phyloP scores from a whole-genome alignment of 2,888 invertebrate genomes.

The Parasteatoda lunata region DNA sequence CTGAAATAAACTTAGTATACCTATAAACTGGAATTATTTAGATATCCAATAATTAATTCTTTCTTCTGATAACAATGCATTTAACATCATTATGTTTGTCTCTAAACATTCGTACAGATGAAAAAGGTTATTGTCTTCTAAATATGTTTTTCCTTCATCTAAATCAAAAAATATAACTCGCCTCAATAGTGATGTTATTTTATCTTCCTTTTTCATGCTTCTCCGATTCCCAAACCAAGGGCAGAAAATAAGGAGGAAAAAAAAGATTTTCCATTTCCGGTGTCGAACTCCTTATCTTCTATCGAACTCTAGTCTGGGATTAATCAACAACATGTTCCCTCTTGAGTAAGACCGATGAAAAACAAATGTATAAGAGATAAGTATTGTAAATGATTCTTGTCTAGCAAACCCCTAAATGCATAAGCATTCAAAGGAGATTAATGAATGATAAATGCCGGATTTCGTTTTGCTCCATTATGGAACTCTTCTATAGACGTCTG shows the following conservation, averaged over 20 bases:
- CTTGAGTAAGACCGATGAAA: background rate
- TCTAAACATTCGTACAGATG: no score
- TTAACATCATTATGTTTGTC: no score
- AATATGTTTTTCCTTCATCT: no score
- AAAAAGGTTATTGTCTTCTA: no score
- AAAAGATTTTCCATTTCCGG: background rate
- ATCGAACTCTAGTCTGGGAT: background rate
- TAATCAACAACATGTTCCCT: background rate
- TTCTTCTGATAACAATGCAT: no score
- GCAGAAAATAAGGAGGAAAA: background rate
- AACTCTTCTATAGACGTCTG: no score
- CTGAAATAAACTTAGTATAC: no score
- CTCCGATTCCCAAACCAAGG: background rate
- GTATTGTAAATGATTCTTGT: background rate
- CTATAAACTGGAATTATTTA: no score
- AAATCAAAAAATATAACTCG: no score
- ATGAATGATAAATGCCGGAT: background rate
- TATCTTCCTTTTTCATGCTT: background rate
- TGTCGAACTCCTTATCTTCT: background rate
- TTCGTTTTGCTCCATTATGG: background rate
- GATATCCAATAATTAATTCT: no score
- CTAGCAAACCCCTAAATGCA: background rate
- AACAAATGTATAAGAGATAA: background rate
- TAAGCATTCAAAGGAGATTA: background rate
- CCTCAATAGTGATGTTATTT: background rate